phyloP scores from a whole-genome alignment of 2,113 vertebrate species.

The Todiramphus chloris region DNA sequence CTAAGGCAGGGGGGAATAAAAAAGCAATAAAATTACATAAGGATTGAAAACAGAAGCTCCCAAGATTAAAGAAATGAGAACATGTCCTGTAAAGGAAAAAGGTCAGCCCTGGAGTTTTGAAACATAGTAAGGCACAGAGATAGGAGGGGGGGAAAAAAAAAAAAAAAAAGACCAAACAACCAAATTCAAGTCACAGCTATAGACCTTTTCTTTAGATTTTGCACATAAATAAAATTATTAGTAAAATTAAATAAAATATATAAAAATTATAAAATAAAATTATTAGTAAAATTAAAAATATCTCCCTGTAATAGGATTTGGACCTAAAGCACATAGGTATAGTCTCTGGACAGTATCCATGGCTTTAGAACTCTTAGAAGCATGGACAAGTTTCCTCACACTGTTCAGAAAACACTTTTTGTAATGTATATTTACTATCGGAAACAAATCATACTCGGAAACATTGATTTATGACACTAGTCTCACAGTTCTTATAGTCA shows the following conservation, averaged over 20 bases:
- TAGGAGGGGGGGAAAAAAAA: not conserved
- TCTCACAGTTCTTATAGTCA: not conserved
- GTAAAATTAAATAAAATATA: too few species aligned
- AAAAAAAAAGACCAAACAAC: not conserved
- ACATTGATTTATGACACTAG: not conserved
- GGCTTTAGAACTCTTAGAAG: not conserved
- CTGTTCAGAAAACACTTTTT: not conserved
- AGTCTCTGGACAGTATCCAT: not conserved
- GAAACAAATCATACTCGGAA: not conserved
- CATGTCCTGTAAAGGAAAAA: not conserved
- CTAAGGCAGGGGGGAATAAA: not conserved
- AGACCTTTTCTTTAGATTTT: not conserved
- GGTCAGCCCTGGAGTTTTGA: not conserved
- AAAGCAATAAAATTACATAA: not conserved
- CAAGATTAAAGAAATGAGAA: not conserved
- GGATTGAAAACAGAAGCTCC: not conserved
- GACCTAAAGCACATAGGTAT: not conserved
- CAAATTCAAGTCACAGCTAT: not conserved
- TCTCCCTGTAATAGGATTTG: not conserved
- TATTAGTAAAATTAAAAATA: not conserved
- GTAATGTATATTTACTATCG: not conserved
- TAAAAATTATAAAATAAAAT: too few species aligned
- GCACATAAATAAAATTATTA: too few species aligned
- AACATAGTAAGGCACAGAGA: not conserved
- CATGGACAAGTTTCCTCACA: not conserved